Conservation (phyloP, 2,888 invertebrate genomes). For the Rhagonycha lutea region DNA sequence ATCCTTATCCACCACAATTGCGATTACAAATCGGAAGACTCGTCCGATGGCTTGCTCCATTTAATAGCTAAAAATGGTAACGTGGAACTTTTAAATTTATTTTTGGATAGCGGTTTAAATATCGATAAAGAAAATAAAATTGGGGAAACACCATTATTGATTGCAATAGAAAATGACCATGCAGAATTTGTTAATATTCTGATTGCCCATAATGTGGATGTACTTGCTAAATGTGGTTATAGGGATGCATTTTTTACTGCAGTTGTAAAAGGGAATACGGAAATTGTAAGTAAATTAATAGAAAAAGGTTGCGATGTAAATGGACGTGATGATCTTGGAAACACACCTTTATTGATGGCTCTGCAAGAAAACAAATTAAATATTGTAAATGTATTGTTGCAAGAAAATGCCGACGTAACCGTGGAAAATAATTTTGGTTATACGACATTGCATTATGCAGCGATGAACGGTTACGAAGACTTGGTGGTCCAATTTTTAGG, state of each 20-base stretch:
- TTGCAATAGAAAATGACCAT: not conserved
- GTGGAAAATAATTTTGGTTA: not conserved
- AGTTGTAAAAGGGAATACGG: not conserved
- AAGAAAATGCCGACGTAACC: not conserved
- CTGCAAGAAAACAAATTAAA: not conserved
- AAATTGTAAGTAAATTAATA: not conserved
- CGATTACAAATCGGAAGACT: not conserved
- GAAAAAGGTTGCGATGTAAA: not conserved
- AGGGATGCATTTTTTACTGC: not conserved
- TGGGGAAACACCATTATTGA: not conserved
- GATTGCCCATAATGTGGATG: not conserved
- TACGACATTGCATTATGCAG: not conserved
- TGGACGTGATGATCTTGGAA: not conserved
- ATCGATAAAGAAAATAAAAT: not conserved
- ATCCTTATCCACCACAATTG: not conserved
- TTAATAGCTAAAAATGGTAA: not conserved
- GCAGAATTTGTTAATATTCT: not conserved
- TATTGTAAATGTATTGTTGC: not conserved
- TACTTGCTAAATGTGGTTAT: not conserved
- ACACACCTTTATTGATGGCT: not conserved
- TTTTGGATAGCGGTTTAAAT: not conserved
- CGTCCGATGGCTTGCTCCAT: not conserved
- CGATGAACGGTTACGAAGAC: not conserved
- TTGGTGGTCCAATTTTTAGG: not conserved
- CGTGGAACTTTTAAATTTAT: not conserved